Percentiles rank a stretch among this genome's conserved stretches.
Conservation (phyloP, 2,113 vertebrate genomes). For the Phylloscopus trochilus region DNA sequence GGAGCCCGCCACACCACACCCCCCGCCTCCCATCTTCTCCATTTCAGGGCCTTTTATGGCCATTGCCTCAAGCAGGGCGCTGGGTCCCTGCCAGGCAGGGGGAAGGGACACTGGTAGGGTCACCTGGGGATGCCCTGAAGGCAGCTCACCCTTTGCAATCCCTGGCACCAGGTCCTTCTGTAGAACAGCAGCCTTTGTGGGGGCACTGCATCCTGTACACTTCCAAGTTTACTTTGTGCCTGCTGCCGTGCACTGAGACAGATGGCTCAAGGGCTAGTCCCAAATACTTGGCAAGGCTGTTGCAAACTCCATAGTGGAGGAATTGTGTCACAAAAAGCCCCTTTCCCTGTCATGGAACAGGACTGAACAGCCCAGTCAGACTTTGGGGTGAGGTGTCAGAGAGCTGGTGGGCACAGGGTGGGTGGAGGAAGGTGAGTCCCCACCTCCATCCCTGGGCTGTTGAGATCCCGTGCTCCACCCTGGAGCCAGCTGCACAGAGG, state of each 20-base stretch:
- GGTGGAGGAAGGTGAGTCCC: background rate
- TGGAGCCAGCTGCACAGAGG: fast-evolving
- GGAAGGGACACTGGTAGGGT: background rate
- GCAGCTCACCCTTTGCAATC: background rate
- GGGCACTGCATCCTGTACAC: fast-evolving
- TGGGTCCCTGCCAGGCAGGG: background rate
- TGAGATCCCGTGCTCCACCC: fast-evolving
- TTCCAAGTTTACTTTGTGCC: background rate
- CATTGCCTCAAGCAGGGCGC: background rate
- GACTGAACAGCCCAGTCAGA: background rate
- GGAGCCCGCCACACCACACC: no score
- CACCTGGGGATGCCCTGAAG: background rate
- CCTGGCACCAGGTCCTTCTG: background rate
- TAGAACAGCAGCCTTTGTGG: background rate
- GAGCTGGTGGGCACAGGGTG: background rate
- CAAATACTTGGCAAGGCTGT: background rate
- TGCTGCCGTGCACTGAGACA: background rate
- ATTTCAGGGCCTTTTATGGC: conserved; percentile 63
- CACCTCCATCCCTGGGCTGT: background rate
- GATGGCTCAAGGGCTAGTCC: background rate
- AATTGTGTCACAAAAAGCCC: background rate
- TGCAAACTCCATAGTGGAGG: background rate
- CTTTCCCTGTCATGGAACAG: fast-evolving
- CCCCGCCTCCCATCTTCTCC: background rate
- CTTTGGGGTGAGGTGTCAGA: fast-evolving